A percentile compares a stretch with the other conserved stretches of the same genome.
These are phyloP conservation scores for Spatulosminthurus flaviceps DNA, from an alignment of 2,888 invertebrate species.

Conservation along the genomic window DNA sequence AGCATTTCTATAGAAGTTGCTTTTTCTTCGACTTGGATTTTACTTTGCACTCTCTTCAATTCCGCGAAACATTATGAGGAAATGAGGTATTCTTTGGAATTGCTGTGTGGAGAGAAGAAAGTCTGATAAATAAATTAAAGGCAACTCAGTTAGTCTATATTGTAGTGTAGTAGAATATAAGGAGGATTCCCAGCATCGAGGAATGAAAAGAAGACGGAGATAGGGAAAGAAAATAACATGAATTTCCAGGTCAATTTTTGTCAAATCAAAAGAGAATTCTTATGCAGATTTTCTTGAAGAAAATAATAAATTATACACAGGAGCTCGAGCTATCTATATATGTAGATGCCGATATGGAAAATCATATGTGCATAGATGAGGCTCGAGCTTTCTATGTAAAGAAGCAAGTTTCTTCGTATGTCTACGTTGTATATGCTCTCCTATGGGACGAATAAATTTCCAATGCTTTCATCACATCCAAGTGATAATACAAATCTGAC, in stretches of 20 bases:
- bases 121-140: conserved; percentile 4
- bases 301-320: conserved; percentile 12
- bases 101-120: background rate
- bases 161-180: background rate
- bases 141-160: background rate
- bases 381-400: no score
- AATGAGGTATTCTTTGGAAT: background rate
- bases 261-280: conserved; percentile 26
- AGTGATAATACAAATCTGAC: conserved; percentile 39
- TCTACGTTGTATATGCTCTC: background rate
- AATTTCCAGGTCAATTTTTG: conserved; percentile 23
- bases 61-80: background rate
- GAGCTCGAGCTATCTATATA: no score
- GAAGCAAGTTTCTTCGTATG: no score
- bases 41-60: no score
- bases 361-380: no score
- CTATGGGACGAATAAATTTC: conserved; percentile 44
- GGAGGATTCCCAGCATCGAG: background rate
- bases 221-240: conserved; percentile 10
- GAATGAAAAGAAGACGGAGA: background rate
- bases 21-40: no score
- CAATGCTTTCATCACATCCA: conserved; percentile 42
- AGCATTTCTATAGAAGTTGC: no score
- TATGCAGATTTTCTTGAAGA: conserved; percentile 18
- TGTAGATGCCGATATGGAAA: no score